A percentile compares a stretch with the other conserved stretches of the same genome.
Conservation (phyloP, 1,140 invertebrate species). For the Bombus vancouverensis region DNA sequence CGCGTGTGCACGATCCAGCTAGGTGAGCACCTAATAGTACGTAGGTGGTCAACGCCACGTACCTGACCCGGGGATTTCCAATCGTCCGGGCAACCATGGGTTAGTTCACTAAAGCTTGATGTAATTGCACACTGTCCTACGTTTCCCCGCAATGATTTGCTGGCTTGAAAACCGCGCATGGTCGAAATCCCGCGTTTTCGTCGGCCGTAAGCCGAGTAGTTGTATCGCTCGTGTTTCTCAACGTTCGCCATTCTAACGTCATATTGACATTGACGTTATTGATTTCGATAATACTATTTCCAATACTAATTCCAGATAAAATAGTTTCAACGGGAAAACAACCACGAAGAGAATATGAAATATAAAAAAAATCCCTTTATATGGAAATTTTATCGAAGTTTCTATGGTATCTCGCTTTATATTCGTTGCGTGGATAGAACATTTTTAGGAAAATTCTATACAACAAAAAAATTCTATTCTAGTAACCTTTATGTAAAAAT, state of each 20-base stretch:
- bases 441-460: too few species aligned
- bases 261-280: neutral
- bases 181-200: neutral
- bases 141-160: constrained; percentile 16
- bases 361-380: neutral
- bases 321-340: neutral
- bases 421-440: too few species aligned
- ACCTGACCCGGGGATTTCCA: constrained; percentile 48
- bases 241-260: neutral
- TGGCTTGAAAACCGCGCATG: neutral
- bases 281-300: neutral
- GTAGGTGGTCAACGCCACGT: constrained; percentile 50
- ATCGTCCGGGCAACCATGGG: constrained; percentile 10
- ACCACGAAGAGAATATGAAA: neutral
- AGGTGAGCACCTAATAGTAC: constrained; percentile 59
- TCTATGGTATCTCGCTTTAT: too few species aligned
- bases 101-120: constrained; percentile 17
- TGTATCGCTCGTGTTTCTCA: neutral
- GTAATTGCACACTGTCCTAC: constrained; percentile 35
- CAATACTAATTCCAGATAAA: neutral
- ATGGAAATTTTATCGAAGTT: neutral
- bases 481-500: too few species aligned
- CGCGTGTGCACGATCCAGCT: constrained; percentile 47
- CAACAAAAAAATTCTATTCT: too few species aligned
- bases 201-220: neutral